phyloP scores from a whole-genome alignment of 2,113 vertebrate genomes.

The Hiodon tergisus region DNA sequence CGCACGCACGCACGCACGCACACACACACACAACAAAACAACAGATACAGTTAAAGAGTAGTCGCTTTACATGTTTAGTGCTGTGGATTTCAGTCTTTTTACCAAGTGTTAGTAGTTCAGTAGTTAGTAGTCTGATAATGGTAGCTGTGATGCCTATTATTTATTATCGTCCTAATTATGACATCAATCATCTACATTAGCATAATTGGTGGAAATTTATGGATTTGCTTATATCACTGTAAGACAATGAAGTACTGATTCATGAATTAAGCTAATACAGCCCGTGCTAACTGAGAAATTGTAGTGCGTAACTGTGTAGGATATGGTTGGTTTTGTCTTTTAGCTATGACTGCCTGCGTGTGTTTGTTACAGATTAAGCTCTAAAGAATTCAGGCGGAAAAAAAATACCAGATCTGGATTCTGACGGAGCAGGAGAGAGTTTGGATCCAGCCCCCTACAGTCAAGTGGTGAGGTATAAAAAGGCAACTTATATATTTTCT shows the following conservation, averaged over 20 bases:
- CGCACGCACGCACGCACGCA: conserved; percentile 1
- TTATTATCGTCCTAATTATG: conserved; percentile 49
- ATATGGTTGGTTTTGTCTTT: too few relatives aligned
- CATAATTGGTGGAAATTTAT: conserved; percentile 54
- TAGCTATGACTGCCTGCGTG: too few relatives aligned
- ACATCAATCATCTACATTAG: conserved; percentile 55
- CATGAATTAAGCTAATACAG: conserved; percentile 25
- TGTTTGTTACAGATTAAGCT: neutral
- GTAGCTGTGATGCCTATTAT: conserved; percentile 38
- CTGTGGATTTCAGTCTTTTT: conserved; percentile 38
- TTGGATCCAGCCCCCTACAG: neutral
- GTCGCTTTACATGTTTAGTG: conserved; percentile 1
- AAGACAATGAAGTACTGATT: conserved; percentile 37
- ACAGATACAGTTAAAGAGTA: too few relatives aligned
- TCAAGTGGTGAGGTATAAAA: neutral
- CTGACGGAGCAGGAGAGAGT: neutral
- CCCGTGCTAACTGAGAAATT: too few relatives aligned
- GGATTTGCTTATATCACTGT: conserved; percentile 34
- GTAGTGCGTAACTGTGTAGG: too few relatives aligned
- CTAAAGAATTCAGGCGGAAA: neutral
- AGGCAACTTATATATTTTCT: neutral
- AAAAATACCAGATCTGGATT: neutral
- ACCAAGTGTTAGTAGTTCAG: conserved; percentile 37
- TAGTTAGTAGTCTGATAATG: conserved; percentile 35
- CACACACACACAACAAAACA: neutral